Evolutionary conservation across 2,888 invertebrate species (phyloP), one percentile per base, ranked within the genome.

Genomic region (Candidula unifasciata): DNA sequence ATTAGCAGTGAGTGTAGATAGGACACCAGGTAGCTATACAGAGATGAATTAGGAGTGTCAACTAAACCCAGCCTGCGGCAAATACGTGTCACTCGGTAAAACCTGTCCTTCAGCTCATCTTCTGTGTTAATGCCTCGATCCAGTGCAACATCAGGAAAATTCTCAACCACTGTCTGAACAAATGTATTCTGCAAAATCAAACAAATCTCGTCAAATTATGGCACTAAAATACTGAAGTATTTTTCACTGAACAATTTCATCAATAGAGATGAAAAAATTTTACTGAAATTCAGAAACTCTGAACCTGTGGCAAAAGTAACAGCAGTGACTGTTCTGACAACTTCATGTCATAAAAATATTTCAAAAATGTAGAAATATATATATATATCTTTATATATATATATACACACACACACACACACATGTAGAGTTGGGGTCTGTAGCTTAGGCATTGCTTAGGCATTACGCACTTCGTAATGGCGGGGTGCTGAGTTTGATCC

Each of bases 111-210:
- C 54, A 99, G 94, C 13, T 96, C 96, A 90, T 96, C 96, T 93
- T 98, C 98, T 0, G 98, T 97, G 93, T 96, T 97, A 33, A 99
- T 97, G 10, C 99, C 99, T 80, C 96, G 95, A 44, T 96, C 95
- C n/a, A 96, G 94, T 0, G 97, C 97, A 88, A 96, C 96, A 37
- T 95, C 93, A 0, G 98, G 97, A 89, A 99, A 96, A 80, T 96
- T 96, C 84, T 95, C 94, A 64, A 98, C 92, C 3, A 98, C 96
- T 0, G 96, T 95, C 71, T 95, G 94, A 0, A 99, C 97, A 89
- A 98, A 95, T 85, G 96, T 96, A 94, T 98, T 98, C 73, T 93
- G 90, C 35, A 90, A 54, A 35, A 8, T 21, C 24, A n/a, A 60
- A 6, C 21, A 60, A 60, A 60, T 13, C 44, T 10, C 13, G 44